Conservation (phyloP, 2,113 vertebrate species). For the Lophotis ruficrista region DNA sequence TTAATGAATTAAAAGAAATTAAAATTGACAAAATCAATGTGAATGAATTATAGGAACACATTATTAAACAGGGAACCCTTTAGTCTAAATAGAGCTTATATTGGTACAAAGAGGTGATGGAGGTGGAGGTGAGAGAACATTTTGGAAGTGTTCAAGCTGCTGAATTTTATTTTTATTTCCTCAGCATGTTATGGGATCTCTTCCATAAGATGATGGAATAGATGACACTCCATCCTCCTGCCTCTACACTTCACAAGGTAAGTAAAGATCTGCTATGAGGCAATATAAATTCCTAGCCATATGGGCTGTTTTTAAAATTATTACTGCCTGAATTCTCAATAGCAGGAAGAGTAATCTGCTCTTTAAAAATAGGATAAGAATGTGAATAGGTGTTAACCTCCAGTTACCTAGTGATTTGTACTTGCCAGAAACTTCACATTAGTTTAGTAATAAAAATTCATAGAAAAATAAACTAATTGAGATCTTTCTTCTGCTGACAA, state of each 20-base stretch:
- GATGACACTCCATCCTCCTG: not conserved
- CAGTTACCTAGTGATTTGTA: not conserved
- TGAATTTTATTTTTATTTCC: conserved; percentile 48
- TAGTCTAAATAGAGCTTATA: not conserved
- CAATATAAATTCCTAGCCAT: not conserved
- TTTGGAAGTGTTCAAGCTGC: conserved; percentile 28
- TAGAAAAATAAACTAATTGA: not conserved
- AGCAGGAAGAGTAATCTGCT: not conserved
- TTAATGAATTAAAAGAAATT: not conserved
- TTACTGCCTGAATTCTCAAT: not conserved
- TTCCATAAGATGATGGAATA: not conserved
- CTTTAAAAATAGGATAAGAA: not conserved
- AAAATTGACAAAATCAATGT: not conserved
- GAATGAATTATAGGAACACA: not conserved
- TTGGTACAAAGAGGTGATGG: not conserved
- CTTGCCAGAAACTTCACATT: not conserved
- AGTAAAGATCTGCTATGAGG: not conserved
- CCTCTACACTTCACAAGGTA: not conserved
- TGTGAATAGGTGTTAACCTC: not conserved
- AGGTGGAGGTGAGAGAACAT: conserved; percentile 4
- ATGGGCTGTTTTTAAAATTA: not conserved
- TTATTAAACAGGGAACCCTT: not conserved
- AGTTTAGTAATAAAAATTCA: not conserved
- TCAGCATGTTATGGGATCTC: not conserved
- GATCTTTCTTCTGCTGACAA: not conserved